phyloP scores from a whole-genome alignment of 2,113 vertebrate species.

The human (Homo sapiens) region GRCh38 chr12:108175501-108176000 shows the following conservation, averaged over 20 bases:
- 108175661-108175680: neutral
- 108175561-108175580: constrained; percentile 34
- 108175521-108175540: constrained; percentile 74
- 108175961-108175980: no score
- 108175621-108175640: neutral
- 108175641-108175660: constrained; percentile 1
- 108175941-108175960: no score
- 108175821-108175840: neutral
- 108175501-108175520: constrained; percentile 72
- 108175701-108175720: constrained; percentile 21
- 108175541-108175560: constrained; percentile 58
- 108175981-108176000: no score
- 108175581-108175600: constrained; percentile 55
- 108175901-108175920: no score
- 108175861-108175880: no score
- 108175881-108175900: no score
- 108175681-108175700: neutral
- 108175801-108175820: neutral
- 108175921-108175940: no score
- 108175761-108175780: neutral
- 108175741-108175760: constrained; percentile 11
- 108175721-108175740: neutral
- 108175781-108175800: neutral
- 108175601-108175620: neutral
- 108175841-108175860: no score